A percentile compares a stretch with the other conserved stretches of the same genome.
These are phyloP conservation scores for Ceratosolen solmsi DNA, from an alignment of 1,140 invertebrate genomes.

Conservation along the genomic window DNA sequence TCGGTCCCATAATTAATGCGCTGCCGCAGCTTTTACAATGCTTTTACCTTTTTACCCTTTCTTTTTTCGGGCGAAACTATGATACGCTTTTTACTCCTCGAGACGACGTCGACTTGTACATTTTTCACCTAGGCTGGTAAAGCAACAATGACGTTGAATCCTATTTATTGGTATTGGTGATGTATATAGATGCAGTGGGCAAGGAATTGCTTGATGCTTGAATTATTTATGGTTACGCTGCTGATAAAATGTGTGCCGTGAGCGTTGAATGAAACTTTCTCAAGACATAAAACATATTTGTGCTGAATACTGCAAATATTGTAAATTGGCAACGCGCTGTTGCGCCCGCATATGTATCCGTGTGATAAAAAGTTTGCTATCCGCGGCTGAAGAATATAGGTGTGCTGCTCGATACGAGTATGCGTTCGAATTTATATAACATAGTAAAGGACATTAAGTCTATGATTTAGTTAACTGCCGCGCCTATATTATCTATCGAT, in stretches of 20 bases:
- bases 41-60: not conserved
- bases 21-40: not conserved
- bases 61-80: constrained; percentile 6
- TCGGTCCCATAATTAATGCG: constrained; percentile 40
- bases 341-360: no score
- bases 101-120: not conserved
- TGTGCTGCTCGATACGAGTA: no score
- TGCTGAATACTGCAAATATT: not conserved
- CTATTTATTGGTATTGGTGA: constrained; percentile 49
- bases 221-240: constrained; percentile 6
- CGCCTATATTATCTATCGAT: no score
- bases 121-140: constrained; percentile 31
- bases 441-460: no score
- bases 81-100: constrained; percentile 17
- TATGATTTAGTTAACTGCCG: no score
- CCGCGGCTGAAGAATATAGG: no score
- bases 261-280: not conserved
- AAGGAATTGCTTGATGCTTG: not conserved
- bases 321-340: not conserved
- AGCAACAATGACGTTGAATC: constrained; percentile 31
- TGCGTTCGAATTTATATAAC: no score
- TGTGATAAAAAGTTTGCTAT: no score
- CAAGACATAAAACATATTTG: not conserved
- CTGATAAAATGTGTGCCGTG: not conserved
- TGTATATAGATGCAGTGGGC: not conserved